These are phyloP conservation scores for Scaptomyza tumidula DNA, from an alignment of 2,888 invertebrate genomes.

Conservation along the genomic window DNA sequence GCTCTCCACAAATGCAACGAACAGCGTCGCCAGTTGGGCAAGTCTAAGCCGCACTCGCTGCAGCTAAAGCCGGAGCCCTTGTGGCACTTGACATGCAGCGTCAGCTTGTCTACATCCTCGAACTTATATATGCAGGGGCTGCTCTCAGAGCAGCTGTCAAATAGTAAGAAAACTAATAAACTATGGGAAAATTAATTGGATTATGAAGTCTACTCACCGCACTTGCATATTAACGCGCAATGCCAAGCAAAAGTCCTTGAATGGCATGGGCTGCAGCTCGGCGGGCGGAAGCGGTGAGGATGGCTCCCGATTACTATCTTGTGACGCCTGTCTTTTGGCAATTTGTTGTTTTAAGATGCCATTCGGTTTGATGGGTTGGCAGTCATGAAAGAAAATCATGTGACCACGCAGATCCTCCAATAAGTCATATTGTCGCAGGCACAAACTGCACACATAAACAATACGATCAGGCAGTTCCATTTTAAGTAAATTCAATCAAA, in stretches of 20 bases:
- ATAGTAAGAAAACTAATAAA: no score
- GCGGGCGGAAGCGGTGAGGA: slow-evolving; percentile 3
- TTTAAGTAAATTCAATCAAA: not conserved
- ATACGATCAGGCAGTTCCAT: slow-evolving; percentile 46
- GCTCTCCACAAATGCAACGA: slow-evolving; percentile 89
- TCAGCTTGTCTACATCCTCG: slow-evolving; percentile 83
- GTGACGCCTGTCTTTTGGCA: not conserved
- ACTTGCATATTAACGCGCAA: slow-evolving; percentile 68
- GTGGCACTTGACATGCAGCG: slow-evolving; percentile 86
- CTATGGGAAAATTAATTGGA: not conserved
- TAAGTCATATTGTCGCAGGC: slow-evolving; percentile 71
- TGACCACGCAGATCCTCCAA: slow-evolving; percentile 81
- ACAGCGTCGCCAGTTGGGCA: slow-evolving; percentile 88
- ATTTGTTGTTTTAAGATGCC: not conserved
- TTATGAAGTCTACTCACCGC: slow-evolving; percentile 56
- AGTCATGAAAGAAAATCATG: slow-evolving; percentile 81
- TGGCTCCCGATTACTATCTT: not conserved
- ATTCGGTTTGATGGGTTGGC: slow-evolving; percentile 45
- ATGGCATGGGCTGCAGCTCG: slow-evolving; percentile 78
- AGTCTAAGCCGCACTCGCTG: slow-evolving; percentile 85
- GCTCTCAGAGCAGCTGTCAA: slow-evolving; percentile 85
- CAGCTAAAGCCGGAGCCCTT: slow-evolving; percentile 85
- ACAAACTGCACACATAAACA: slow-evolving; percentile 77
- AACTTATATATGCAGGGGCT: slow-evolving; percentile 87
- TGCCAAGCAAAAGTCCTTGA: slow-evolving; percentile 82